A percentile compares a stretch with the other conserved stretches of the same genome.
Conservation (phyloP, 2,888 invertebrate genomes). For the Xanthia icteritia region DNA sequence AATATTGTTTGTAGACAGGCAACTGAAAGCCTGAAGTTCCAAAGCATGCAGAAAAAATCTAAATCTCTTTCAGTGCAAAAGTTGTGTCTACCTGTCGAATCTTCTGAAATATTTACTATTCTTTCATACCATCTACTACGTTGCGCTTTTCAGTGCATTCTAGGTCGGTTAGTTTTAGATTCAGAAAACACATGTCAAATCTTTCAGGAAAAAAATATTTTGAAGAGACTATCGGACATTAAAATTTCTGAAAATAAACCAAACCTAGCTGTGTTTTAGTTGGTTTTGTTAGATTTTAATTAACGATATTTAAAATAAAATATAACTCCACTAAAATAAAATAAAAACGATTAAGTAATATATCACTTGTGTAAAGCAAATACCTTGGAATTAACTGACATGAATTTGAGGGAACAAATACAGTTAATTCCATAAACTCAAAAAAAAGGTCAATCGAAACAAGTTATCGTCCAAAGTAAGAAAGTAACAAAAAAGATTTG, state of each 20-base stretch:
- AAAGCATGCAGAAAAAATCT: not conserved
- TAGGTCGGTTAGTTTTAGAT: not conserved
- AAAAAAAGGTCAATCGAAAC: not conserved
- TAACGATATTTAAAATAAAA: not conserved
- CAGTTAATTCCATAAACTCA: not conserved
- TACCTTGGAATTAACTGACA: not conserved
- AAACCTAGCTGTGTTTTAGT: not conserved
- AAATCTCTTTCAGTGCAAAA: not conserved
- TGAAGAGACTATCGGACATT: not conserved
- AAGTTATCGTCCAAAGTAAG: slow-evolving; percentile 4
- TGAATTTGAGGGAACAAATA: not conserved
- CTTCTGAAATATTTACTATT: not conserved
- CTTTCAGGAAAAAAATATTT: not conserved
- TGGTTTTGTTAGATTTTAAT: too few species aligned
- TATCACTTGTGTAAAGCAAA: not conserved
- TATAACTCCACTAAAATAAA: not conserved
- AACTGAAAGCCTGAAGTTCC: not conserved
- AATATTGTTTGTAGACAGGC: not conserved
- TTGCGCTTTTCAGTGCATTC: not conserved
- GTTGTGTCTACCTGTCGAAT: not conserved
- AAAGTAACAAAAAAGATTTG: slow-evolving; percentile 10
- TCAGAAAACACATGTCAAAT: not conserved
- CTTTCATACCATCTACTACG: not conserved
- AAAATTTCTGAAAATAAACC: not conserved
- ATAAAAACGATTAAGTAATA: not conserved